Evolutionary conservation across 2,888 invertebrate species (phyloP), one percentile per base, ranked within the genome.

Genomic region (Drosophila aldrichi): DNA sequence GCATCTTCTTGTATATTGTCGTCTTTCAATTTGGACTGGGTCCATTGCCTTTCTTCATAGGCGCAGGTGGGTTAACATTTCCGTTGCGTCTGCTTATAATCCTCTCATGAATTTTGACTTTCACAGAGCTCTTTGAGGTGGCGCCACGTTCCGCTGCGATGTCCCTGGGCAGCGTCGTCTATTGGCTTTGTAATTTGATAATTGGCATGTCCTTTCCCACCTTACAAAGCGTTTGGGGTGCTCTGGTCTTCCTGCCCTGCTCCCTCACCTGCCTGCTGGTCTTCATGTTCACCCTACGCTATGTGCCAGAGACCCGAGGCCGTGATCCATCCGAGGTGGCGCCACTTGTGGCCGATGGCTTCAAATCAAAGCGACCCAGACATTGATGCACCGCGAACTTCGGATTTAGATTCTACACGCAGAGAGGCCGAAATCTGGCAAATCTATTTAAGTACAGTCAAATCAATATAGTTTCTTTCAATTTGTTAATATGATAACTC

Each of bases 111-210:
- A 10, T 22, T 16, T 1, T 1, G 1, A 2, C 14, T 92, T 63
- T 81, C 76, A 6, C 93, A 93, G 97, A 97, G 93, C 92, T 97
- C 60, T 97, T 97, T 90, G 97, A 97, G 88, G 96, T 97, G 63
- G 96, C 96, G 0, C 96, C 97, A 0, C 94, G 97, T 20, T 95
- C 97, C 0, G 95, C 95, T 8, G 97, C 96, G 48, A 97, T 97
- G 97, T 95, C 97, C 43, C 93, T 97, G 90, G 97, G 97, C 36
- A 97, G 97, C 65, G 95, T 97, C 82, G 95, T 95, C 71, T 98
- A 97, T 92, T 98, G 98, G 97, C 94, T 94, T 2, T 96, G 97
- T 43, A 98, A 98, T 93, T 96, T 98, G 91, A 82, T 96, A 2
- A 95, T 98, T 58, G 97, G 96, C 36, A 95, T 97, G 94, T 93